These are phyloP conservation scores for Hippocampus barbouri DNA, from an alignment of 2,113 vertebrate genomes.

Conservation along the genomic window DNA sequence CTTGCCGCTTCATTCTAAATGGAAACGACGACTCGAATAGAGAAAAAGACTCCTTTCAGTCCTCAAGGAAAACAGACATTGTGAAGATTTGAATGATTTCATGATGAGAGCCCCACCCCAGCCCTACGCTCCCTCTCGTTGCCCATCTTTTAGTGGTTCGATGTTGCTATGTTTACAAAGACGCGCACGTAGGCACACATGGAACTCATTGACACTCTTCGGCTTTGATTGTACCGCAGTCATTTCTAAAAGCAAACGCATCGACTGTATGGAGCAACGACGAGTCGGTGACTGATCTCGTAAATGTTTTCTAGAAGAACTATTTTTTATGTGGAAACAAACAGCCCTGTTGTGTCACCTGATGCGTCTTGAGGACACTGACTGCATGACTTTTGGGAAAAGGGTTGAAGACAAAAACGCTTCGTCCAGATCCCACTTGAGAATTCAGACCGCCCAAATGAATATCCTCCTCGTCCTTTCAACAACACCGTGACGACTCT, in stretches of 20 bases:
- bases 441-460: slow-evolving; percentile 30
- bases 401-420: neutral
- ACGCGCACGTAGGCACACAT: slow-evolving; percentile 32
- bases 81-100: slow-evolving; percentile 59
- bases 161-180: slow-evolving; percentile 59
- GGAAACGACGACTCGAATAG: slow-evolving; percentile 72
- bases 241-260: slow-evolving; percentile 41
- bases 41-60: slow-evolving; percentile 59
- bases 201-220: slow-evolving; percentile 37
- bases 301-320: slow-evolving; percentile 36
- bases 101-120: slow-evolving; percentile 30
- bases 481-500: slow-evolving; percentile 20
- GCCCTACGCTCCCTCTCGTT: neutral
- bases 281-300: slow-evolving; percentile 22
- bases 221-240: slow-evolving; percentile 62
- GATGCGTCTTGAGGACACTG: slow-evolving; percentile 23
- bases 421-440: slow-evolving; percentile 21
- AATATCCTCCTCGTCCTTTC: slow-evolving; percentile 21
- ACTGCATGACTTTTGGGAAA: slow-evolving; percentile 48
- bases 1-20: slow-evolving; percentile 65
- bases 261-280: slow-evolving; percentile 16
- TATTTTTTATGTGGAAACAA: slow-evolving; percentile 24
- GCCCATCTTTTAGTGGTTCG: slow-evolving; percentile 37
- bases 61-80: slow-evolving; percentile 60
- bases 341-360: slow-evolving; percentile 9